These are phyloP conservation scores for Turritopsis dohrnii DNA, from an alignment of 30 jellyfish, hydroid and myxozoan genomes.

Conservation along the genomic window DNA sequence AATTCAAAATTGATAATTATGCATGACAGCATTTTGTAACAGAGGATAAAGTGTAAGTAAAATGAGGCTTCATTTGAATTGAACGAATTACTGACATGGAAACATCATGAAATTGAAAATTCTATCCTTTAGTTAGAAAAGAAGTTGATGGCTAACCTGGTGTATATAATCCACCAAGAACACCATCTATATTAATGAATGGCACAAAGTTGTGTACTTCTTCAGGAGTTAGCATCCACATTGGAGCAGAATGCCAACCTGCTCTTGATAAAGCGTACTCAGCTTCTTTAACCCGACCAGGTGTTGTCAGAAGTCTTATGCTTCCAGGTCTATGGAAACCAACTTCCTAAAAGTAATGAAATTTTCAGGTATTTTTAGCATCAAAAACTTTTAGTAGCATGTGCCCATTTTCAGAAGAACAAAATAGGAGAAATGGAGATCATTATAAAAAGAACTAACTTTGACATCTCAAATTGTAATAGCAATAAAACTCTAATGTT, in stretches of 20 bases:
- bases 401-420: no score
- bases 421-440: no score
- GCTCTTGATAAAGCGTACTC: conserved; percentile 54
- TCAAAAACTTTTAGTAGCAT: background rate
- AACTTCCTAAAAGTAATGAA: conserved; percentile 46
- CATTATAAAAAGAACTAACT: no score
- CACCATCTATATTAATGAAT: conserved; percentile 61
- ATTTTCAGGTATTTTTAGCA: background rate
- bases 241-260: conserved; percentile 82
- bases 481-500: no score
- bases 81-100: no score
- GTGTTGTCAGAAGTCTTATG: conserved; percentile 60
- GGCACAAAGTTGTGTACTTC: conserved; percentile 68
- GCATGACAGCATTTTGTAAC: no score
- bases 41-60: no score
- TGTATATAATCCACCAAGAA: conserved; percentile 82
- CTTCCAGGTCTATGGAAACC: conserved; percentile 97
- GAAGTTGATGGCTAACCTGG: conserved; percentile 49
- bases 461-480: no score
- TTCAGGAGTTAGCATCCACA: conserved; percentile 61
- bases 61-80: no score
- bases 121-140: background rate
- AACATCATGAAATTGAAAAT: no score
- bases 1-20: no score
- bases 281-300: conserved; percentile 82